Evolutionary conservation across 2,113 vertebrate genomes (phyloP), one percentile per base, ranked within the genome.

Genomic region (Aphelocoma coerulescens): DNA sequence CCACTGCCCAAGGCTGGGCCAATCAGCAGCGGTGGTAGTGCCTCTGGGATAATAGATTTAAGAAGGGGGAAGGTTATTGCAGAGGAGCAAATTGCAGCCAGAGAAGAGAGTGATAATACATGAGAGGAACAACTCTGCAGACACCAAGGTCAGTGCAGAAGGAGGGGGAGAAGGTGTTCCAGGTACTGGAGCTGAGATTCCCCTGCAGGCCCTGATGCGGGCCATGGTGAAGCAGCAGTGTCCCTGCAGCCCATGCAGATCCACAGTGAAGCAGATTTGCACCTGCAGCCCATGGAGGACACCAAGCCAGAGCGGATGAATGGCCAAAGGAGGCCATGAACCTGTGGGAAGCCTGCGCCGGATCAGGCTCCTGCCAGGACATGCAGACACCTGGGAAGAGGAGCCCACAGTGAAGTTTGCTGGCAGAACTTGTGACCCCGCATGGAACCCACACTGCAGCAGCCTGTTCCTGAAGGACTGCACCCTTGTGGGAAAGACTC

Each of bases 301-400:
- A 24, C 54, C 24, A 17, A 0, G 0, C 20, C n/a, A 26, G 21
- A 54, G 54, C 0, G 0, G 13, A 30, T 15, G 16, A 39, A 30
- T 35, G 78, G 30, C 30, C n/a, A 35, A 32, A 69, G 55, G 55
- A 89, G 46, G 39, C 39, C 0, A 0, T 41, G 30, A 62, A 5
- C 18, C 8, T 51, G 24, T 32, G n/a, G 21, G 30, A 55, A 41
- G 21, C 10, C 41, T 16, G 7, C 5, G 6, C 21, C 35, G 30
- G 39, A 41, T 41, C 21, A 83, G 18, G 27, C 5, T 55, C 15
- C 26, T 55, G 17, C 19, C 17, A 62, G n/a, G 35, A 35, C 41
- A 11, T 27, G 17, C 62, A 69, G 39, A 68, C 0, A 0, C 30
- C 3, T 35, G n/a, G n/a, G 43, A 69, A 23, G 35, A 55, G 14